Evolutionary conservation across 2,797 vertebrate genomes (phyloP).

Genomic region (Hippocampus kuda): DNA sequence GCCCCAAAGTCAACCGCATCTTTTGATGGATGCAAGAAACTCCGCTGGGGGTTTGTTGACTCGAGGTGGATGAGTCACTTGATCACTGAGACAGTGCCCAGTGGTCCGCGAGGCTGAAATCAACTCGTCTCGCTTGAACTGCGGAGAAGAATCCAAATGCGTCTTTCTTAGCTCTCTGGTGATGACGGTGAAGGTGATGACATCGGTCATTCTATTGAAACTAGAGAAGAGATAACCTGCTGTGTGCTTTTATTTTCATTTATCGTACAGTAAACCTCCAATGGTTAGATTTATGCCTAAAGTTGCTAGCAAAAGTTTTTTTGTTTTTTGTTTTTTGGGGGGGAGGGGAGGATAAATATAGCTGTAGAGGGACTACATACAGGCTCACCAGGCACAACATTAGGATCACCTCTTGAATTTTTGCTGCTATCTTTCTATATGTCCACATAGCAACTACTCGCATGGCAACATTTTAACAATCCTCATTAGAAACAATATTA

Average conservation of each 20-base stretch:
- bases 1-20: constrained; percentile 37
- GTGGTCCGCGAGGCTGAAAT: constrained; percentile 56
- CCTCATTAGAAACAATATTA: too few relatives aligned
- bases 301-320: too few relatives aligned
- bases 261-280: neutral
- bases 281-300: constrained; percentile 3
- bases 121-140: constrained; percentile 54
- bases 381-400: too few relatives aligned
- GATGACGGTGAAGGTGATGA: constrained; percentile 50
- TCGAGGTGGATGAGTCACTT: constrained; percentile 61
- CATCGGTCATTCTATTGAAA: constrained; percentile 49
- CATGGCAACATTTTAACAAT: too few relatives aligned
- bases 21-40: constrained; percentile 61
- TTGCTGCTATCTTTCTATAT: too few relatives aligned
- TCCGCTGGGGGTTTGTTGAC: constrained; percentile 56
- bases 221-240: constrained; percentile 25
- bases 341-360: neutral
- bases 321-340: neutral
- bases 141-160: constrained; percentile 53
- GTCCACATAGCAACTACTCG: too few relatives aligned
- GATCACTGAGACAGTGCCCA: constrained; percentile 58
- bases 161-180: constrained; percentile 48
- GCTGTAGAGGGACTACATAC: neutral
- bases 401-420: too few relatives aligned
- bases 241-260: constrained; percentile 18